Evolutionary conservation across 2,797 vertebrate genomes (phyloP), one percentile per base, ranked within the genome.

Genomic region (Jordanella pulchra): DNA sequence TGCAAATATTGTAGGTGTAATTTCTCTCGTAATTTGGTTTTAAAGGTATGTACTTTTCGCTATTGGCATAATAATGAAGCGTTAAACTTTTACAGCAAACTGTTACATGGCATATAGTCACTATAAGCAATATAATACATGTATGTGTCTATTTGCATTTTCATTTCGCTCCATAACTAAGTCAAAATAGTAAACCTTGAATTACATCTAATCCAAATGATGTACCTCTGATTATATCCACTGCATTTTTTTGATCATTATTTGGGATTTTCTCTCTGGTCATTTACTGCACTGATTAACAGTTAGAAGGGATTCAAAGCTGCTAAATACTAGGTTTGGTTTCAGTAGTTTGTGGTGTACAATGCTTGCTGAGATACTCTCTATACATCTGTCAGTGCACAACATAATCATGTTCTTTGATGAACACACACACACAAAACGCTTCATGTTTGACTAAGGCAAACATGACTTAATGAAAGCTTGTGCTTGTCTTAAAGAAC

Each of bases 281-380:
- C 12, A 7, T 28, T 50, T 9, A 10, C 17, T 11, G 23, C 42
- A 25, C 65, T 64, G 64, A 73, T 58, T 18, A 63, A 70, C 9
- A 54, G 28, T 30, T 6, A 72, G 27, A 66, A 50, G 48, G 25
- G 42, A 65, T 69, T 55, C 13, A 56, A 48, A 61, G 3, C 32
- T 58, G 67, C 53, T 82, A 80, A 83, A 86, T 80, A 84, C 69
- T 79, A 73, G 78, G 73, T 73, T 77, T 44, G 67, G 50, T 77
- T 72, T 76, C 71, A 67, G 45, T 0, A 17, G 64, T 73, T 72
- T 56, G 66, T 70, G 65, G 55, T 78, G 77, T 76, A 1, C 60
- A 72, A 44, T 56, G 65, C 73, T 72, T 56, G 69, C 83, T 84
- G 81, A 80, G 65, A 69, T 21, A n/a, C 76, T 63, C 10, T 0